Conservation (phyloP, 2,113 vertebrate genomes). For the Ursus arctos region DNA sequence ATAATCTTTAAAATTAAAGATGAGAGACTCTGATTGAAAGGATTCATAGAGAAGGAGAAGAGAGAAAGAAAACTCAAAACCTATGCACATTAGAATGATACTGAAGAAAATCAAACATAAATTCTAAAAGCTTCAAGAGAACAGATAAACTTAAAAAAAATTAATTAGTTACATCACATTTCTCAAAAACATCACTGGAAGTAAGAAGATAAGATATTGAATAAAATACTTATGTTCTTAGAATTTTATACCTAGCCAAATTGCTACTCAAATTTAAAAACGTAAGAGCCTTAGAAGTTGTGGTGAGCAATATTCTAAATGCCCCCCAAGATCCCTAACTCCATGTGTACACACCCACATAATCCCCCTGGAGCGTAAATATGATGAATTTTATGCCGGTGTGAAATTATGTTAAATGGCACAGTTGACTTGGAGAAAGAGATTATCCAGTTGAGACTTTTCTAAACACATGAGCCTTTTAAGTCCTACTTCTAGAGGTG, state of each 20-base stretch:
- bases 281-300: background rate
- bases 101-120: background rate
- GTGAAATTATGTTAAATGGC: background rate
- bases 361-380: background rate
- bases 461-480: background rate
- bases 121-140: background rate
- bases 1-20: background rate
- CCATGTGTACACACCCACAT: background rate
- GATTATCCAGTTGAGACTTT: background rate
- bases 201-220: background rate
- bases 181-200: background rate
- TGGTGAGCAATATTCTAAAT: background rate
- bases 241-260: background rate
- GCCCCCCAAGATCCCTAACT: background rate
- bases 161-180: background rate
- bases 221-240: background rate
- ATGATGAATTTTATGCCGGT: background rate
- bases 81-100: background rate
- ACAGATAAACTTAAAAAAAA: background rate
- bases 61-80: background rate
- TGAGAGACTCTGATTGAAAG: background rate
- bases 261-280: background rate
- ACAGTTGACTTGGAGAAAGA: background rate
- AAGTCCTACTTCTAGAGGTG: background rate
- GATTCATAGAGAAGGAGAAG: background rate